Evolutionary conservation across 2,797 vertebrate species (phyloP), one percentile per base, ranked within the genome.

Genomic region (Adelosebastes latens): DNA sequence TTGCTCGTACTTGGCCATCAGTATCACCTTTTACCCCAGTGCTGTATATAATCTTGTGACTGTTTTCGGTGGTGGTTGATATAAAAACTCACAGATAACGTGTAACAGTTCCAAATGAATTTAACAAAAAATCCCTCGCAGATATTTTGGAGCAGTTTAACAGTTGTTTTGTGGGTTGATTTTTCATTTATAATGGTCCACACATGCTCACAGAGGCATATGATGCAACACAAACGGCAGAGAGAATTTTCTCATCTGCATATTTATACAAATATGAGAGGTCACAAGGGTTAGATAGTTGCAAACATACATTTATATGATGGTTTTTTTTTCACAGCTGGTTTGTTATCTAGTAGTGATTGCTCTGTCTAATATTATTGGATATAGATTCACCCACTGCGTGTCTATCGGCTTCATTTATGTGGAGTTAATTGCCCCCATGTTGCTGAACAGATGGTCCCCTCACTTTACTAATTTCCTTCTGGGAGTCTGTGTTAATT

Each of bases 401-500:
- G 32, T 77, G 81, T 88, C 83, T 67, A 86, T 90, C 84, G 66
- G 62, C 46, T 86, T 88, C 29, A 82, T 87, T 84, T 71, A 87
- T 75, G 68, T 87, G 76, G 52, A 66, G 79, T 87, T 92, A 88
- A 93, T 93, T 87, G 77, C 81, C 72, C 84, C 77, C 80, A 80
- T 85, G 79, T 83, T 89, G 84, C 84, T 24, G 82, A 88, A 49
- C 93, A 93, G 91, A 94, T 92, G 90, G 88, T 75, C 59, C 25
- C 20, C 22, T 85, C 71, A 64, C 80, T 89, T 80, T 60, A 74
- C 72, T 87, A 12, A 84, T 81, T 83, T 86, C 76, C 84, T 77
- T 81, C 27, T 75, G 88, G 86, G 78, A 83, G 72, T 74, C 69
- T 59, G 20, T 59, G 83, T 79, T 82, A 85, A 87, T 84, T 84